Percentiles rank a stretch among this genome's conserved stretches.
These are phyloP conservation scores for Melanogrammus aeglefinus DNA, from an alignment of 2,797 vertebrate species.

Conservation along the genomic window DNA sequence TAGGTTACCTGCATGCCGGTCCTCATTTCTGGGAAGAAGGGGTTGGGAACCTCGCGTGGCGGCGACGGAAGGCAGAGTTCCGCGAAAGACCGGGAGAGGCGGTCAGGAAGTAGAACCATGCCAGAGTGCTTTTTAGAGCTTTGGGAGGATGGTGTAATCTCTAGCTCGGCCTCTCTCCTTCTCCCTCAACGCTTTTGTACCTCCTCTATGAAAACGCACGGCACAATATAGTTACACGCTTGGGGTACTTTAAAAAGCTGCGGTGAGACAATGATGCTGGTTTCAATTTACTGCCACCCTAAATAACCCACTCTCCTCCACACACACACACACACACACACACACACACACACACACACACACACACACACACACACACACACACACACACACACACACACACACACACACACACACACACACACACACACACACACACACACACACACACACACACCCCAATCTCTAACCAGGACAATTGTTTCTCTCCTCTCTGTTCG, in stretches of 20 bases:
- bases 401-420: too few species aligned
- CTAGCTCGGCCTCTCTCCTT: too few species aligned
- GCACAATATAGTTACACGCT: neutral
- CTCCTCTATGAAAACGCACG: neutral
- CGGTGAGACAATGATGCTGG: neutral
- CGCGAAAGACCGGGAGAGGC: too few species aligned
- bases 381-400: too few species aligned
- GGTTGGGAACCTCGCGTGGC: too few species aligned
- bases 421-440: too few species aligned
- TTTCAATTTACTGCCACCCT: constrained; percentile 1
- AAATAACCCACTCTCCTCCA: neutral
- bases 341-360: too few species aligned
- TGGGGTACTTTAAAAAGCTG: neutral
- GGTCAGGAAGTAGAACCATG: too few species aligned
- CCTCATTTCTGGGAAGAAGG: neutral
- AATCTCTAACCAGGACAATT: neutral
- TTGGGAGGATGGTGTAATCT: neutral
- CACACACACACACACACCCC: neutral
- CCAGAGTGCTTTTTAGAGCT: neutral
- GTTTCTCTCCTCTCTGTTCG: neutral
- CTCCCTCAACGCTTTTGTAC: neutral
- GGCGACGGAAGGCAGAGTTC: too few species aligned
- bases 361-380: too few species aligned
- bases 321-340: too few species aligned
- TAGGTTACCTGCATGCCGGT: neutral